A percentile compares a stretch with the other conserved stretches of the same genome.
phyloP scores from a whole-genome alignment of 2,888 invertebrate species.

The Drosophila lacicola region DNA sequence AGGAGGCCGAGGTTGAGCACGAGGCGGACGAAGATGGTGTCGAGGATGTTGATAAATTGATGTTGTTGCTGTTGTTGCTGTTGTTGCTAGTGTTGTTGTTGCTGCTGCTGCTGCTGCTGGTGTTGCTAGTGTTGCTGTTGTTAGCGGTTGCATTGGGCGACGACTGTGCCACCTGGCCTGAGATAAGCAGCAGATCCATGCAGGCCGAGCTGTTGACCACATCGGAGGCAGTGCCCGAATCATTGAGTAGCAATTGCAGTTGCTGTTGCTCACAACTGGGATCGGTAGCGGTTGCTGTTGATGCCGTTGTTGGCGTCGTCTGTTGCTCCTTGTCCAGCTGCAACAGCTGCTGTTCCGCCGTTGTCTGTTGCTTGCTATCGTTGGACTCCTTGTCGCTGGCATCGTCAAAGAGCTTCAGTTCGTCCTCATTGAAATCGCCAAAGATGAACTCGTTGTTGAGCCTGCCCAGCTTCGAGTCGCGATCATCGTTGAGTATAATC shows the following conservation, averaged over 20 bases:
- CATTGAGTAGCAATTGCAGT: constrained; percentile 60
- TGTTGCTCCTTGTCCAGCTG: constrained; percentile 20
- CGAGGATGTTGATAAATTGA: constrained; percentile 67
- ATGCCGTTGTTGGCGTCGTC: constrained; percentile 19
- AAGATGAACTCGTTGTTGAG: constrained; percentile 91
- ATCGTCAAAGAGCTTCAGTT: constrained; percentile 82
- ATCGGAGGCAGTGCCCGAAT: constrained; percentile 78
- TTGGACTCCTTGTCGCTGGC: constrained; percentile 29
- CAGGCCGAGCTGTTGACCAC: constrained; percentile 69
- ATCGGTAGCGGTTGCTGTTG: constrained; percentile 22
- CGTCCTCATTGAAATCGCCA: constrained; percentile 85
- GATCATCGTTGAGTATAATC: constrained; percentile 89
- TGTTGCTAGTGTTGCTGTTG: background rate
- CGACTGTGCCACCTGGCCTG: constrained; percentile 73
- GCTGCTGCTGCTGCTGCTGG: background rate
- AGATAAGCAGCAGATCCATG: constrained; percentile 72
- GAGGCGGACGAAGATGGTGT: constrained; percentile 68
- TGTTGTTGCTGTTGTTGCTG: background rate
- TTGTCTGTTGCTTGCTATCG: constrained; percentile 13
- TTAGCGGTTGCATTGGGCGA: constrained; percentile 76
- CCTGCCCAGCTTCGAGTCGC: constrained; percentile 76
- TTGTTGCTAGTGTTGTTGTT: constrained; percentile 3
- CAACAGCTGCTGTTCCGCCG: background rate
- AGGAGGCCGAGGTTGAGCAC: constrained; percentile 49
- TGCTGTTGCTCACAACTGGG: constrained; percentile 33